A percentile compares a stretch with the other conserved stretches of the same genome.
These are phyloP conservation scores for Perognathus longimembris DNA, from an alignment of 2,113 vertebrate species.

Conservation along the genomic window DNA sequence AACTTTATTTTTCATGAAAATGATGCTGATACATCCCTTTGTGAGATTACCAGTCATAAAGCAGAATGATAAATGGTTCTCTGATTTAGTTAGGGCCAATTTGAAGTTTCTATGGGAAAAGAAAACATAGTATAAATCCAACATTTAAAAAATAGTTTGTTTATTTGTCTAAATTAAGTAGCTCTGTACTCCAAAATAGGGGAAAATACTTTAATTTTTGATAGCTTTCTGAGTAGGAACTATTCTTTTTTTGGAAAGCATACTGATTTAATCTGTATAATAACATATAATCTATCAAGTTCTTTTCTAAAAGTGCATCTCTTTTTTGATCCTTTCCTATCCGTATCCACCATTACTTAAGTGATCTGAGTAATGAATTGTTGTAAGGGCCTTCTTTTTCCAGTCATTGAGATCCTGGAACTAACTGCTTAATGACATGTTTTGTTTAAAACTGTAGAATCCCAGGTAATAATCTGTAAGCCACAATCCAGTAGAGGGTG, in stretches of 20 bases:
- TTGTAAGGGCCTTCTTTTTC: background rate
- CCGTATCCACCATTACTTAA: slow-evolving; percentile 12
- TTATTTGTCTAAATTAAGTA: slow-evolving; percentile 42
- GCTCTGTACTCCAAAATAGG: slow-evolving; percentile 29
- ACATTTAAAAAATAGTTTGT: slow-evolving; percentile 39
- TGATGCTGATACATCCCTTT: slow-evolving; percentile 34
- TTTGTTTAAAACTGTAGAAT: slow-evolving; percentile 55
- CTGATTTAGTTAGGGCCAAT: background rate
- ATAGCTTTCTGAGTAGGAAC: slow-evolving; percentile 23
- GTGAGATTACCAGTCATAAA: slow-evolving; percentile 47
- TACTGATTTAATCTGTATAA: background rate
- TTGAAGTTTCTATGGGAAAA: slow-evolving; percentile 10
- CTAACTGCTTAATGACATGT: background rate
- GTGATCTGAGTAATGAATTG: slow-evolving; percentile 29
- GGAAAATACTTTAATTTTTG: background rate
- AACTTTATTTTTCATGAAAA: slow-evolving; percentile 76
- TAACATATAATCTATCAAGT: background rate
- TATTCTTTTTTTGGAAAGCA: slow-evolving; percentile 17
- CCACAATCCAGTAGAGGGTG: background rate
- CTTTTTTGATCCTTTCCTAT: background rate
- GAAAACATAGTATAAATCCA: background rate
- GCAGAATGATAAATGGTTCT: slow-evolving; percentile 17
- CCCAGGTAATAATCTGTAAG: background rate
- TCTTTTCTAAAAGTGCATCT: slow-evolving; percentile 30
- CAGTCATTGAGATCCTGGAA: slow-evolving; percentile 18